phyloP scores from a whole-genome alignment of 2,113 vertebrate genomes.

The Sakesphorus luctuosus region DNA sequence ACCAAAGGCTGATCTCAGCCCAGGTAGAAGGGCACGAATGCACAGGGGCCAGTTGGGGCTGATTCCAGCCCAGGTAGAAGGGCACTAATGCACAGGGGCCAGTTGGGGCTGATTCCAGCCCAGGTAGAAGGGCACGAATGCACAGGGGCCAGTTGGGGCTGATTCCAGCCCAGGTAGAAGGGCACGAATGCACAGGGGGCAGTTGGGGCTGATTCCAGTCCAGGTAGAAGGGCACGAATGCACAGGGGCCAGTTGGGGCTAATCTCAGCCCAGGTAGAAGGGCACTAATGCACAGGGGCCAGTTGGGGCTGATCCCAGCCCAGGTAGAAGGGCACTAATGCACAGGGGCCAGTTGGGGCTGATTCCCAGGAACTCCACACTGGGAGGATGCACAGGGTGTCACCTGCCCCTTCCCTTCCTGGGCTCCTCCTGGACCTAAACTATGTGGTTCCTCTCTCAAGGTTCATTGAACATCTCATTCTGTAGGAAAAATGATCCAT shows the following conservation, averaged over 20 bases:
- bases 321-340: neutral
- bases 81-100: neutral
- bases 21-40: neutral
- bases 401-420: neutral
- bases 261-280: neutral
- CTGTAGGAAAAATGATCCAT: neutral
- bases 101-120: rapidly evolving
- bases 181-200: neutral
- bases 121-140: neutral
- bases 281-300: neutral
- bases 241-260: neutral
- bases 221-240: neutral
- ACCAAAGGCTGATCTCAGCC: rapidly evolving
- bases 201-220: rapidly evolving
- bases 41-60: neutral
- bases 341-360: neutral
- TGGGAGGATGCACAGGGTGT: neutral
- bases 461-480: neutral
- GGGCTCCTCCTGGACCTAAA: neutral
- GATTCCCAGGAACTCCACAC: neutral
- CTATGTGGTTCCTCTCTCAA: rapidly evolving
- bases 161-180: neutral
- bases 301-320: rapidly evolving
- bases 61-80: neutral
- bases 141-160: neutral